phyloP scores from a whole-genome alignment of 1,140 invertebrate genomes.

The Chlorops oryzae region DNA sequence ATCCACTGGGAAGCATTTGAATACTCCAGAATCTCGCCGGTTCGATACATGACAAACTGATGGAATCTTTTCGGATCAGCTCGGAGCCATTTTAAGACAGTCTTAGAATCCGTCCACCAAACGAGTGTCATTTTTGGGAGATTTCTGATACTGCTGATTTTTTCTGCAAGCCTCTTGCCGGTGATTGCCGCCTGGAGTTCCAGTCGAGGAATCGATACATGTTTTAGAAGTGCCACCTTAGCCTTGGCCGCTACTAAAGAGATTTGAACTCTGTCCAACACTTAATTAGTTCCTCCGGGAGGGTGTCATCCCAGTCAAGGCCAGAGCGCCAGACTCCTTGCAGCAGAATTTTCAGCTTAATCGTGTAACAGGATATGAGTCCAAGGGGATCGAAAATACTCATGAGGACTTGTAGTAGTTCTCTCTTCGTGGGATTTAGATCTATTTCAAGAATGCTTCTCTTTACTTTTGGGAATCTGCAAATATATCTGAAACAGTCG shows the following conservation, averaged over 20 bases:
- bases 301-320: constrained; percentile 19
- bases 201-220: constrained; percentile 36
- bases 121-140: not conserved
- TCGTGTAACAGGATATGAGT: constrained; percentile 14
- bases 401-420: constrained; percentile 16
- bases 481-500: constrained; percentile 1
- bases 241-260: constrained; percentile 23
- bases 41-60: constrained; percentile 13
- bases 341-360: constrained; percentile 18
- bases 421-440: not conserved
- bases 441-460: not conserved
- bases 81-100: constrained; percentile 21
- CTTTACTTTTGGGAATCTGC: not conserved
- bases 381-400: constrained; percentile 24
- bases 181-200: constrained; percentile 42
- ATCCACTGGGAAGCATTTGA: constrained; percentile 6
- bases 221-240: constrained; percentile 24
- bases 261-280: constrained; percentile 2
- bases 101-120: constrained; percentile 21
- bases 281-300: not conserved
- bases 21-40: constrained; percentile 22
- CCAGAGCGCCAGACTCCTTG: constrained; percentile 18
- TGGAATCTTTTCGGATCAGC: constrained; percentile 16
- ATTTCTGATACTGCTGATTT: not conserved
- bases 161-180: not conserved